phyloP scores from a whole-genome alignment of 2,797 vertebrate genomes.

The Acanthiza pusilla region DNA sequence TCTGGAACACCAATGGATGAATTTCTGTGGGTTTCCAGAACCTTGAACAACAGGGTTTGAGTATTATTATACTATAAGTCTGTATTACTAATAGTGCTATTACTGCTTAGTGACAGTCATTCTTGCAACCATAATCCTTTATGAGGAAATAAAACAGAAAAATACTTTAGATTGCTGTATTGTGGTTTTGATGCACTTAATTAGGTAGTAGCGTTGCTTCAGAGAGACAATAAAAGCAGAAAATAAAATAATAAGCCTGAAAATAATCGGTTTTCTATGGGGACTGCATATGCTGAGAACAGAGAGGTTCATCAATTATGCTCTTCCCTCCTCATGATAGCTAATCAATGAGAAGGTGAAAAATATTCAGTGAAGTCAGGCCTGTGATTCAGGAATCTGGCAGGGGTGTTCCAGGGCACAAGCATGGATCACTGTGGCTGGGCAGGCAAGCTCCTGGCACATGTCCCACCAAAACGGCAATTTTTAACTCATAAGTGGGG shows the following conservation, averaged over 20 bases:
- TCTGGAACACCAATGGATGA: background rate
- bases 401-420: background rate
- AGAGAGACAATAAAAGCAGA: conserved; percentile 17
- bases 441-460: background rate
- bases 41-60: background rate
- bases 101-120: background rate
- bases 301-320: background rate
- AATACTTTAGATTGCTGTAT: background rate
- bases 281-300: background rate
- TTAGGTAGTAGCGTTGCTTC: conserved; percentile 26
- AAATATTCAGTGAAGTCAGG: background rate
- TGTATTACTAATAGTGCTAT: background rate
- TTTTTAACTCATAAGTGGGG: background rate
- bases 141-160: conserved; percentile 25
- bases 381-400: background rate
- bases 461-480: background rate
- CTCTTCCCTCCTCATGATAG: background rate
- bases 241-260: conserved; percentile 35
- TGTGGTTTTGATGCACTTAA: conserved; percentile 14
- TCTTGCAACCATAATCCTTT: background rate
- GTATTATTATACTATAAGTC: background rate
- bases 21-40: background rate
- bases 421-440: fast-evolving
- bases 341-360: conserved; percentile 31
- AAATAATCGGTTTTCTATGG: background rate